Evolutionary conservation across 2,113 vertebrate species (phyloP).

Genomic region (Phylloscopus trochilus): DNA sequence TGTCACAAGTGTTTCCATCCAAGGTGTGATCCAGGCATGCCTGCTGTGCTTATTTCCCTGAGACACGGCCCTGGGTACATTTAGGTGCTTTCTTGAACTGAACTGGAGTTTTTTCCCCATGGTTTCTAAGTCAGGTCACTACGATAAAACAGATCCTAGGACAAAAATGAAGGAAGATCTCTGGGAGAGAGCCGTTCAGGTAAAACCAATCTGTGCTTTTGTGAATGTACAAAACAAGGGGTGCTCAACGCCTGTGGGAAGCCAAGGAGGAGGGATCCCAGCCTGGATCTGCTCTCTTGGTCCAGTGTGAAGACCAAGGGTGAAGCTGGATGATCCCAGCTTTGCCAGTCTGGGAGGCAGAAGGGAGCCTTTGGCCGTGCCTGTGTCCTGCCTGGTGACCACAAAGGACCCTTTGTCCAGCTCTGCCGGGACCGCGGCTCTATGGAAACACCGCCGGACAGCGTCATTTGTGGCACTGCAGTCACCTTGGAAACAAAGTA

Average conservation of each 20-base stretch:
- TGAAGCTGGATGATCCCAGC: fast-evolving
- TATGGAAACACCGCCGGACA: background rate
- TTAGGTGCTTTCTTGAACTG: background rate
- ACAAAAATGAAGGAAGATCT: background rate
- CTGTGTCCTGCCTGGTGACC: background rate
- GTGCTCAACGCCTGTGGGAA: fast-evolving
- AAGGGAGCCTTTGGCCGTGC: background rate
- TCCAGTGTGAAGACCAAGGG: too few species aligned
- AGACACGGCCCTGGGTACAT: fast-evolving
- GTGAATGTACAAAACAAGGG: background rate
- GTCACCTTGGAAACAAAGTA: conserved; percentile 67
- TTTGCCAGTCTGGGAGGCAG: background rate
- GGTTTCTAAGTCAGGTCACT: background rate
- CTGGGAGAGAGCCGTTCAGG: background rate
- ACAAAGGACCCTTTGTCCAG: background rate
- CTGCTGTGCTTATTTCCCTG: fast-evolving
- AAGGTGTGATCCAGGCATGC: fast-evolving
- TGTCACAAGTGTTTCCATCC: fast-evolving
- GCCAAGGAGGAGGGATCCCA: background rate
- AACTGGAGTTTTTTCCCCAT: background rate
- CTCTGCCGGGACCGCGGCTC: background rate
- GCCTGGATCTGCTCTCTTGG: background rate
- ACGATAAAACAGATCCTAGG: background rate
- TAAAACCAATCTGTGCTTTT: background rate
- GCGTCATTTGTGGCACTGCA: background rate